These are phyloP conservation scores for Hemistola chrysoprasaria DNA, from an alignment of 2,888 invertebrate genomes.

Conservation along the genomic window DNA sequence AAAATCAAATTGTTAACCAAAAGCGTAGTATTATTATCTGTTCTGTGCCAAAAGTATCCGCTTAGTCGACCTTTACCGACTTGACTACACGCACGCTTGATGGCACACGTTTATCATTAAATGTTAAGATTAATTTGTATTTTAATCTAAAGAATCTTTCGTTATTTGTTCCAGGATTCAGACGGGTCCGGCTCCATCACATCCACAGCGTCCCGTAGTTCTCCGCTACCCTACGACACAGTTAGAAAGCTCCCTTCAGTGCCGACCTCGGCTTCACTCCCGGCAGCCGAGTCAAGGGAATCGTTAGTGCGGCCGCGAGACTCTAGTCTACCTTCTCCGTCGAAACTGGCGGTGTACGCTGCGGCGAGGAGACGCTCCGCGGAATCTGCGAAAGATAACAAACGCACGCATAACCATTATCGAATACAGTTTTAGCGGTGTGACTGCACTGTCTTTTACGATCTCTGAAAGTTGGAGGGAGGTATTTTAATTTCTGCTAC, in stretches of 20 bases:
- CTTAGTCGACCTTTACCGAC: too few relatives aligned
- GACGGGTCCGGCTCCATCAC: slow-evolving; percentile 74
- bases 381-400: slow-evolving; percentile 82
- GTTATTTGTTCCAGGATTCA: slow-evolving; percentile 71
- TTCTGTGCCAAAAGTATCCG: too few relatives aligned
- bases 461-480: too few relatives aligned
- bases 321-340: slow-evolving; percentile 83
- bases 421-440: slow-evolving; percentile 86
- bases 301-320: slow-evolving; percentile 72
- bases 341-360: slow-evolving; percentile 83
- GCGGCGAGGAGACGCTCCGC: slow-evolving; percentile 79
- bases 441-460: slow-evolving; percentile 11
- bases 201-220: slow-evolving; percentile 68
- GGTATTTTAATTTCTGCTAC: too few relatives aligned
- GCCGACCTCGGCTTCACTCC: slow-evolving; percentile 74
- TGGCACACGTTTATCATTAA: too few relatives aligned
- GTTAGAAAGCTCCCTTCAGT: slow-evolving; percentile 73
- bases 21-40: too few relatives aligned
- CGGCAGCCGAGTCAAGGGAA: slow-evolving; percentile 77
- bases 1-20: too few relatives aligned
- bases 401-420: slow-evolving; percentile 84
- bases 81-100: too few relatives aligned
- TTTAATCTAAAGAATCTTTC: too few relatives aligned
- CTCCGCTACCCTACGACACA: slow-evolving; percentile 71
- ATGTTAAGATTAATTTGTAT: too few relatives aligned